A percentile compares a stretch with the other conserved stretches of the same genome.
Evolutionary conservation across 1,140 invertebrate species (phyloP).

Genomic region (Drosophila quadrilineata): DNA sequence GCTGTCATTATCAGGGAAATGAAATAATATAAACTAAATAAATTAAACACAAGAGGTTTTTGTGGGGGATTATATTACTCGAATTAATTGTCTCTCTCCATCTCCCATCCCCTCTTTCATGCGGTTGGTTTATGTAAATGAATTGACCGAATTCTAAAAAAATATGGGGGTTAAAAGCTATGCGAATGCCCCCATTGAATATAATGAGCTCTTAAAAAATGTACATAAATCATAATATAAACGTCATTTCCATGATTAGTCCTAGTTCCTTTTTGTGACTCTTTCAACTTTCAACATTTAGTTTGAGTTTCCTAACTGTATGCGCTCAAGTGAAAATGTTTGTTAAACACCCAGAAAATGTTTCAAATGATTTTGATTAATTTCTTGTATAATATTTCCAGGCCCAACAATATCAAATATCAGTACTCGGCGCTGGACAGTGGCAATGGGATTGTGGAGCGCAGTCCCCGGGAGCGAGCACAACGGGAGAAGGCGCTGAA

Average conservation of each 20-base stretch:
- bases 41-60: neutral
- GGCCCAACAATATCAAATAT: conserved; percentile 82
- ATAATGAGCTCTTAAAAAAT: conserved; percentile 11
- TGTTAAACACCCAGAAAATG: neutral
- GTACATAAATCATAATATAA: conserved; percentile 27
- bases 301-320: conserved; percentile 23
- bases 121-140: conserved; percentile 37
- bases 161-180: neutral
- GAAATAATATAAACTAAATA: conserved; percentile 9
- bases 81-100: no score
- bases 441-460: conserved; percentile 83
- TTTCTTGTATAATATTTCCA: conserved; percentile 32
- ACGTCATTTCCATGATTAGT: conserved; percentile 20
- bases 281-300: conserved; percentile 24
- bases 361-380: neutral
- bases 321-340: conserved; percentile 5
- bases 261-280: conserved; percentile 17
- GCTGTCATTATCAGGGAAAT: no score
- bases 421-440: conserved; percentile 87
- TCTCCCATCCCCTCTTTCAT: no score
- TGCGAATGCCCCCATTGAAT: conserved; percentile 18
- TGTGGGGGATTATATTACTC: neutral
- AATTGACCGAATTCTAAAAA: neutral
- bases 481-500: conserved; percentile 85
- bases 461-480: conserved; percentile 85